These are phyloP conservation scores for Epinephelus lanceolatus DNA, from an alignment of 2,113 vertebrate genomes.

Conservation along the genomic window DNA sequence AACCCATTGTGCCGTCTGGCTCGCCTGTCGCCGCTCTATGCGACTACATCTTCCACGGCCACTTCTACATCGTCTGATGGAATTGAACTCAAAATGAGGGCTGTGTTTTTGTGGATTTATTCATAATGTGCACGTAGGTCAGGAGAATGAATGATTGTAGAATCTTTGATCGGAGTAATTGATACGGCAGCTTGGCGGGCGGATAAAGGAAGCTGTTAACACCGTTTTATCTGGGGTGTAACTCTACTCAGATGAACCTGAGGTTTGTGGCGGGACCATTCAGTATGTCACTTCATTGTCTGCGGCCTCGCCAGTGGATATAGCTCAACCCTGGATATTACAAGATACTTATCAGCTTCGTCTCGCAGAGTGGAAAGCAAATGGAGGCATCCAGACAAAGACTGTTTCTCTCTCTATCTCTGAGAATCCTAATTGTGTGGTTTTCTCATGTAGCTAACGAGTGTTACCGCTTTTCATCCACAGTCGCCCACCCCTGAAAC, in stretches of 20 bases:
- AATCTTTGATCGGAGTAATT: slow-evolving; percentile 86
- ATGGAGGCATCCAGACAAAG: slow-evolving; percentile 72
- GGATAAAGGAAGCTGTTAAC: slow-evolving; percentile 89
- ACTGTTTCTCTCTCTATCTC: slow-evolving; percentile 71
- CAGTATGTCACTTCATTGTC: slow-evolving; percentile 81
- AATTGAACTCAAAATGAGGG: slow-evolving; percentile 33
- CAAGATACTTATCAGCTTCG: slow-evolving; percentile 82
- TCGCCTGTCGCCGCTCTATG: neutral
- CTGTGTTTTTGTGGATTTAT: slow-evolving; percentile 60
- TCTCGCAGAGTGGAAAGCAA: slow-evolving; percentile 57
- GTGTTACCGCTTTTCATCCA: slow-evolving; percentile 59
- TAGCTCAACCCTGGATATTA: slow-evolving; percentile 81
- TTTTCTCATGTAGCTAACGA: slow-evolving; percentile 80
- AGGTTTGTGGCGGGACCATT: slow-evolving; percentile 81
- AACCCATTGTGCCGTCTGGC: neutral
- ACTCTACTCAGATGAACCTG: slow-evolving; percentile 81
- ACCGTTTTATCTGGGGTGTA: slow-evolving; percentile 81
- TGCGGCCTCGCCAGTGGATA: slow-evolving; percentile 80
- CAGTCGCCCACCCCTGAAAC: slow-evolving; percentile 43
- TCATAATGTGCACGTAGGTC: slow-evolving; percentile 58
- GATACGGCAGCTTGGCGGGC: slow-evolving; percentile 84
- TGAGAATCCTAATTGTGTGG: slow-evolving; percentile 77
- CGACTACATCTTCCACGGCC: slow-evolving; percentile 4
- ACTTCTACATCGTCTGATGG: slow-evolving; percentile 8
- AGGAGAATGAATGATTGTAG: slow-evolving; percentile 68